These are phyloP conservation scores for Lamprotornis superbus DNA, from an alignment of 2,113 vertebrate species.

Conservation along the genomic window DNA sequence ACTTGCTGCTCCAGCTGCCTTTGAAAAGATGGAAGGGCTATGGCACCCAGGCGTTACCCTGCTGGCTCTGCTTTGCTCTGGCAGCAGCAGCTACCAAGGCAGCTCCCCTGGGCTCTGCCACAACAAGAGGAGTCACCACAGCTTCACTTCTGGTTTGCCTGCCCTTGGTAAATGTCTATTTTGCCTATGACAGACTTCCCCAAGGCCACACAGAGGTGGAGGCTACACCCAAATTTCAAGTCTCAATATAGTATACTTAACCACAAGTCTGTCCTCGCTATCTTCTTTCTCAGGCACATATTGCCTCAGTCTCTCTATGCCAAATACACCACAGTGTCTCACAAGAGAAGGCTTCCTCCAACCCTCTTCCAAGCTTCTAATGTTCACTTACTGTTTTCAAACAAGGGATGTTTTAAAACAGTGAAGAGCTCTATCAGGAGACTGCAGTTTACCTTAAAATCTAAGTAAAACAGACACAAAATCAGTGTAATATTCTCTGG, in stretches of 20 bases:
- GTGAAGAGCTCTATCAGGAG: neutral
- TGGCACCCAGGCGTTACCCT: neutral
- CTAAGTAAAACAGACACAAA: neutral
- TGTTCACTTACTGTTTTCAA: neutral
- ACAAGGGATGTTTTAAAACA: neutral
- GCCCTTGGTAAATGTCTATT: neutral
- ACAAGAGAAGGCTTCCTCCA: neutral
- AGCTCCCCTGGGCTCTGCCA: neutral
- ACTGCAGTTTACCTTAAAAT: neutral
- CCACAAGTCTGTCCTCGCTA: neutral
- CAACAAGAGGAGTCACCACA: neutral
- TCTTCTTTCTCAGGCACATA: neutral
- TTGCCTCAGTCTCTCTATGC: neutral
- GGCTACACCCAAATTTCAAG: slow-evolving; percentile 7
- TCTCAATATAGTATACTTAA: slow-evolving; percentile 19
- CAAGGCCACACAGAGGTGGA: neutral
- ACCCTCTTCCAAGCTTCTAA: neutral
- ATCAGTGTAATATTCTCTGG: neutral
- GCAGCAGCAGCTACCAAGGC: neutral
- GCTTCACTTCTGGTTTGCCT: slow-evolving; percentile 6
- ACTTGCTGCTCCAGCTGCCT: neutral
- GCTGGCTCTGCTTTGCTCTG: neutral
- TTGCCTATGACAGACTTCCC: neutral
- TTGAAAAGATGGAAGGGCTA: neutral
- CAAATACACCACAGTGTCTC: neutral